phyloP scores from a whole-genome alignment of 2,113 vertebrate species.

The Alligator mississippiensis region DNA sequence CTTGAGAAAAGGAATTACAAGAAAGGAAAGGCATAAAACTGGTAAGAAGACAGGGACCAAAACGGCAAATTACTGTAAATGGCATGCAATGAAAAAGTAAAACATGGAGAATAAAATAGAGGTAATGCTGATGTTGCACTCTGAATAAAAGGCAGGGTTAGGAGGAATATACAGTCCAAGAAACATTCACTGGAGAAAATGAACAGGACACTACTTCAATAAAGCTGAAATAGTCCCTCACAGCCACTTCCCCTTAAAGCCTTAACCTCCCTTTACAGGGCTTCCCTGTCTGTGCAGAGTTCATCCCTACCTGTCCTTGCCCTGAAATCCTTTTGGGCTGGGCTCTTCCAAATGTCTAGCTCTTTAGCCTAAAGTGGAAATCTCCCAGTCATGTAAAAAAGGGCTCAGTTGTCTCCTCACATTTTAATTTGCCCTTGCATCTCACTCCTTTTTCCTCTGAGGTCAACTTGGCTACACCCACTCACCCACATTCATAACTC shows the following conservation, averaged over 20 bases:
- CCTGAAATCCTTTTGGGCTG: background rate
- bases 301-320: background rate
- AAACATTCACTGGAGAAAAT: background rate
- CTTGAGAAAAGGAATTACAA: background rate
- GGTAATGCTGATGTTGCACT: background rate
- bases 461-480: background rate
- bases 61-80: background rate
- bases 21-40: slow-evolving; percentile 18
- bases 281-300: background rate
- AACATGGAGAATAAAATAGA: background rate
- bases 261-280: background rate
- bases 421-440: background rate
- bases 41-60: background rate
- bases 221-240: background rate
- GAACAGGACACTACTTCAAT: background rate
- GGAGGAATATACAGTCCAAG: background rate
- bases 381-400: background rate
- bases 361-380: background rate
- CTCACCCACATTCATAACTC: background rate
- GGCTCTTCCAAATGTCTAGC: background rate
- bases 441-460: background rate
- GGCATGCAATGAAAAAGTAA: slow-evolving; percentile 7
- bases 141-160: background rate
- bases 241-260: background rate
- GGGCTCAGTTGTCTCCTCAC: background rate